Evolutionary conservation across 2,888 invertebrate genomes (phyloP), one percentile per base, ranked within the genome.

Genomic region (Sarcophaga rosellei): DNA sequence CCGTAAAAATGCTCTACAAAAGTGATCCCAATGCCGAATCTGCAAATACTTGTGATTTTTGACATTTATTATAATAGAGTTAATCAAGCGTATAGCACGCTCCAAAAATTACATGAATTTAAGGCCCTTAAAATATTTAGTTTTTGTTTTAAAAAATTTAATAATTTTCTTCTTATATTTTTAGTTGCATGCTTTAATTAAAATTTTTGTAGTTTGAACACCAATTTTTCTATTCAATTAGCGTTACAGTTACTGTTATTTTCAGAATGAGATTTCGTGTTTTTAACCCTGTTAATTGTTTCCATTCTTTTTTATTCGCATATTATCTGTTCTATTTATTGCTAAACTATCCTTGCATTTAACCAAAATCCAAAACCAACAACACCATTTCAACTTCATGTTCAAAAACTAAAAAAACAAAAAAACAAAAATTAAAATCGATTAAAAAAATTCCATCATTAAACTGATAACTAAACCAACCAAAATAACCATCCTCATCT

Each of bases 271-370:
- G 68, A n/a, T 61, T 79, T 12, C 69, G 21, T 17, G 21, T 45
- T 35, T 65, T 79, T 68, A 74, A 83, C n/a, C 80, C 83, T 11
- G 59, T 83, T 86, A 84, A 81, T 78, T 83, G 65, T 68, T 79
- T 79, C 53, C 44, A 70, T 65, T 80, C 82, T 68, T 76, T 81
- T 81, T 23, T 23, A 23, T n/a, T 35, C 35, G 69, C 74, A 78
- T 81, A 78, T 86, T 78, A 83, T 81, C 83, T 70, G 65, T 75
- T 86, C 76, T 62, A 69, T 65, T 85, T 75, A 78, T 81, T 78
- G 72, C 73, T 81, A 82, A 83, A 72, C 72, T 63, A 68, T 83
- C 77, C 86, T 53, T 86, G 86, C 86, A 86, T 86, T 80, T 66
- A 68, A 83, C 61, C 47, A 73, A 73, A 77, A 53, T 2, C 59